A percentile compares a stretch with the other conserved stretches of the same genome.
phyloP scores from a whole-genome alignment of 2,113 vertebrate genomes.

The Colistium nudipinnis region DNA sequence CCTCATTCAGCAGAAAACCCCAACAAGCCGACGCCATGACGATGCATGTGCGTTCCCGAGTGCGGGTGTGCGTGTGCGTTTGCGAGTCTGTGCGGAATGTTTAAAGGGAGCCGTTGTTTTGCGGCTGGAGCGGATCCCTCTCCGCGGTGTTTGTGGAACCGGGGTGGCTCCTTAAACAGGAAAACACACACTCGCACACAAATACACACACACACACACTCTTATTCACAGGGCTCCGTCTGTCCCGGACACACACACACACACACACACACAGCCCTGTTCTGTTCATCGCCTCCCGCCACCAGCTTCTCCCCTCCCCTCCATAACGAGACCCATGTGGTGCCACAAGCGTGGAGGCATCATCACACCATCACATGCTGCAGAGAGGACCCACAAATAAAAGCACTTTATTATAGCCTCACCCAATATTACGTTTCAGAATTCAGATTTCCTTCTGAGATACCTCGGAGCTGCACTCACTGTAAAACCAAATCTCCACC shows the following conservation, averaged over 20 bases:
- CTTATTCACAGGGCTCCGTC: conserved; percentile 50
- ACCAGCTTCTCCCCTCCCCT: conserved; percentile 10
- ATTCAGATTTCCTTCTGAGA: too few species aligned
- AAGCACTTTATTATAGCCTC: not conserved
- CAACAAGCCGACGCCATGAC: not conserved
- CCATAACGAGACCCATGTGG: conserved; percentile 70
- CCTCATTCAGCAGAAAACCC: conserved; percentile 24
- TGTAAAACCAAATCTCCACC: not conserved
- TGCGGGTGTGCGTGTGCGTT: conserved; percentile 3
- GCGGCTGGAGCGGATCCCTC: conserved; percentile 62
- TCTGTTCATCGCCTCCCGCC: conserved; percentile 52
- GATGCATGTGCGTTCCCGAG: conserved; percentile 20
- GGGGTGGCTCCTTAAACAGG: conserved; percentile 65
- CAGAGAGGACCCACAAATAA: not conserved
- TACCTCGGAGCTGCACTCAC: not conserved
- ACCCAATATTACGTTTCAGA: too few species aligned
- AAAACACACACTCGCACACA: conserved; percentile 57
- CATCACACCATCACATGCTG: conserved; percentile 2
- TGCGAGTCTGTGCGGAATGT: not conserved
- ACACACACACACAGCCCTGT: conserved; percentile 72
- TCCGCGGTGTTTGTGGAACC: conserved; percentile 73
- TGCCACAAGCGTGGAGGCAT: conserved; percentile 38
- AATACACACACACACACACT: conserved; percentile 42
- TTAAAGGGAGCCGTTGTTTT: conserved; percentile 68
- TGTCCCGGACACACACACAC: conserved; percentile 72